Evolutionary conservation across 2,888 invertebrate species (phyloP), one percentile per base, ranked within the genome.

Genomic region (Ornithoptera priamus): DNA sequence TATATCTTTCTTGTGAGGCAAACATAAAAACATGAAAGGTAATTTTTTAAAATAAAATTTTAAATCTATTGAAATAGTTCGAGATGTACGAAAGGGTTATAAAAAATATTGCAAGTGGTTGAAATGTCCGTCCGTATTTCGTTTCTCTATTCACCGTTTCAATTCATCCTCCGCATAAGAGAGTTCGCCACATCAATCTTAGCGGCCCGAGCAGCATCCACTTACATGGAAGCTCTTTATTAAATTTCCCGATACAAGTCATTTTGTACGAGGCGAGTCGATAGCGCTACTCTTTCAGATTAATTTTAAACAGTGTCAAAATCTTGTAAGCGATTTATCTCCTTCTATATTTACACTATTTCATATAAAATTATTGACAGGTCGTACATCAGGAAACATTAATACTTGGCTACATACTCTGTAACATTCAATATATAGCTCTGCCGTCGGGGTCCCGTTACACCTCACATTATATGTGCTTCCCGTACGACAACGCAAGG

Each of bases 191-290:
- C 69, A 69, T 69, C 65, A 69, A 69, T 69, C 69, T 69, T 62
- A 46, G 61, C 42, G 65, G 65, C 69, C 65, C 62, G 69, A 65
- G 65, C 69, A 62, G 65, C 36, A 65, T 62, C 42, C 62, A 53
- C 69, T 65, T 57, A 65, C 65, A 69, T 65, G 30, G 69, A 65
- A 69, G 69, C 69, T 69, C 69, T 69, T 65, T 69, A 69, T 69
- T 69, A 69, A 69, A 69, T 69, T 69, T 62, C 39, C 42, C 65
- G 57, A 69, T 69, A 69, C 69, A 69, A 69, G 69, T 69, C 69
- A 61, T 65, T 69, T 69, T 69, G 65, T 69, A 62, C 30, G 63
- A 50, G 63, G 63, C 61, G n/a, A 69, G 57, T 65, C 69, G 62
- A 65, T 69, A 56, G 20, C 42, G 64, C 42, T 61, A 61, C 60